Percentiles rank a stretch among this genome's conserved stretches.
phyloP scores from a whole-genome alignment of 2,797 vertebrate species.

The Chelidonichthys spinosus region DNA sequence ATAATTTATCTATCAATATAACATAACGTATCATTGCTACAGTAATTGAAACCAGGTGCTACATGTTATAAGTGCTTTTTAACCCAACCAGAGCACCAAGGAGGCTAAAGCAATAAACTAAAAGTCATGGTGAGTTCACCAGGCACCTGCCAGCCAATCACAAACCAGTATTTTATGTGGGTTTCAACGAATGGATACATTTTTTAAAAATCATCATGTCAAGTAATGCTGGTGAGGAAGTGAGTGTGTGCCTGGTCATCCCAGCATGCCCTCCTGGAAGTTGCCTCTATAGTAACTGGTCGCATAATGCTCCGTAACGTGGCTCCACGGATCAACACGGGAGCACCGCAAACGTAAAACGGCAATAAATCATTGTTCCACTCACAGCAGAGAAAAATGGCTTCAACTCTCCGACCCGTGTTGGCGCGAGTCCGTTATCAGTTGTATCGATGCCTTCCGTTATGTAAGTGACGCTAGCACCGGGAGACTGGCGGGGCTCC shows the following conservation, averaged over 20 bases:
- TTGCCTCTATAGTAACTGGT: constrained; percentile 21
- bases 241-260: background rate
- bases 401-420: constrained; percentile 74
- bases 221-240: too few relatives aligned
- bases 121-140: background rate
- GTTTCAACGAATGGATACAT: too few relatives aligned
- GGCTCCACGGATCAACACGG: constrained; percentile 33
- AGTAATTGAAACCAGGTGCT: background rate
- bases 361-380: constrained; percentile 26
- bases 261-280: constrained; percentile 34
- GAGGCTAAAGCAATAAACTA: background rate
- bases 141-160: constrained; percentile 40
- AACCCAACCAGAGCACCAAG: background rate
- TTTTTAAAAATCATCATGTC: too few relatives aligned
- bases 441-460: constrained; percentile 59
- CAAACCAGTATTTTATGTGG: background rate
- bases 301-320: background rate
- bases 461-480: constrained; percentile 48
- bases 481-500: constrained; percentile 33
- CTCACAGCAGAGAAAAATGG: constrained; percentile 69
- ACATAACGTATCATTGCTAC: background rate
- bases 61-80: background rate
- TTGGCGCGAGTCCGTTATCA: constrained; percentile 61
- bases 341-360: background rate
- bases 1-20: too few relatives aligned